Base-by-base conservation (phyloP, 2,797 vertebrate species). In the Siniperca undulata region DNA sequence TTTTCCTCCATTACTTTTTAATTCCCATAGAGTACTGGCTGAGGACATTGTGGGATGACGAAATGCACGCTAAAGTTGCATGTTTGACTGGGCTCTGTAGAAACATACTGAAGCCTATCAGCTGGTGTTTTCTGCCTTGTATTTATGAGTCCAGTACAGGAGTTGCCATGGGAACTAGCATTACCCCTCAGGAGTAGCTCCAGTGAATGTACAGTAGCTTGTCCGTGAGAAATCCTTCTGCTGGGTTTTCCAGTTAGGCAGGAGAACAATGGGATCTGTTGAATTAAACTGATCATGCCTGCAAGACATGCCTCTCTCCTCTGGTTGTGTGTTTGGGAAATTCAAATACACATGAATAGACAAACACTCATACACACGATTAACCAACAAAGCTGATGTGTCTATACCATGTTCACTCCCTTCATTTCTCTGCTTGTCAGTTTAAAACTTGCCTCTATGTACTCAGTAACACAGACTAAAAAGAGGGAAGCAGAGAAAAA, bases 141-240 rank as follows among this genome's bases (percentile, higher is more conserved):
- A 90, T 93, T 92, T 87, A 85, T 93, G 86, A 92, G 89, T 90
- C 76, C 85, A 83, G 78, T 69, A 76, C 85, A 82, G 61, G 76
- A 62, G 92, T 94, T 95, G 90, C 92, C 91, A 93, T 94, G 92
- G 93, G 81, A 94, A 95, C 94, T 86, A 89, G 82, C 85, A 77
- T 89, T 91, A 79, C 78, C 89, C 88, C 90, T 89, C 77, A 90
- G 87, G 90, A 93, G 90, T 88, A 77, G 88, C 90, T 90, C 76
- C 83, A 85, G 77, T 65, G 66, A 87, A 84, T 83, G 87, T 92
- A 91, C 88, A 90, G 82, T 89, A 83, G 83, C 86, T 86, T 82
- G 68, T 89, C 86, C 60, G 44, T 89, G 88, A 91, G 87, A 89
- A 90, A 93, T 56, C 78, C 77, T 90, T 90, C 59, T 86, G 74